Evolutionary conservation across 1,140 invertebrate genomes (phyloP).

Genomic region (Aplysia californica): DNA sequence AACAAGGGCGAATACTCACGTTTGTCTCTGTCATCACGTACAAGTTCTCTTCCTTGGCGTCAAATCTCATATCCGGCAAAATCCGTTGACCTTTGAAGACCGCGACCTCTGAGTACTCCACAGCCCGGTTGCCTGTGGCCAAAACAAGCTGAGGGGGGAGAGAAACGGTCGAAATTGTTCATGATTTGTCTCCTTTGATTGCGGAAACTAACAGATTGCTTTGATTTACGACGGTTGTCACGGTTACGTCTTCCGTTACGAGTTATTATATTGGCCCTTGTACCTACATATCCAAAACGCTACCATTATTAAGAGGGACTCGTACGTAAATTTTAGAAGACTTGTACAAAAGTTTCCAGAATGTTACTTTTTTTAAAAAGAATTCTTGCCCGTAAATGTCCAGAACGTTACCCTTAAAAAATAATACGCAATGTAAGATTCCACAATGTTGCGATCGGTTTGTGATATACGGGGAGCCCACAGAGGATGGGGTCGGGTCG

Average conservation of each 20-base stretch:
- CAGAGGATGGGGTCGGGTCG: too few relatives aligned
- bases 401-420: too few relatives aligned
- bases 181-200: too few relatives aligned
- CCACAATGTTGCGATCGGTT: too few relatives aligned
- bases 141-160: constrained; percentile 82
- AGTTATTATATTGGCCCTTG: neutral
- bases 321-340: neutral
- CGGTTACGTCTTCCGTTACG: neutral
- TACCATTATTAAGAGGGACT: neutral
- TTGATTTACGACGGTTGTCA: neutral
- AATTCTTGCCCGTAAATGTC: too few relatives aligned
- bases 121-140: constrained; percentile 83
- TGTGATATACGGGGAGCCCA: too few relatives aligned
- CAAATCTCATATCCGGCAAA: constrained; percentile 90
- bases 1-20: constrained; percentile 67
- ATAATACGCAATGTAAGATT: too few relatives aligned
- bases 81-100: constrained; percentile 81
- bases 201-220: neutral
- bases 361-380: too few relatives aligned
- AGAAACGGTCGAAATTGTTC: neutral
- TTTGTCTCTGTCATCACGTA: constrained; percentile 93
- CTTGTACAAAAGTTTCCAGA: too few relatives aligned
- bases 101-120: constrained; percentile 89
- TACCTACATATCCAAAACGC: neutral
- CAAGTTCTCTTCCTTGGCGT: constrained; percentile 83